phyloP scores from a whole-genome alignment of 2,888 invertebrate genomes.

The Carterocephalus palaemon region DNA sequence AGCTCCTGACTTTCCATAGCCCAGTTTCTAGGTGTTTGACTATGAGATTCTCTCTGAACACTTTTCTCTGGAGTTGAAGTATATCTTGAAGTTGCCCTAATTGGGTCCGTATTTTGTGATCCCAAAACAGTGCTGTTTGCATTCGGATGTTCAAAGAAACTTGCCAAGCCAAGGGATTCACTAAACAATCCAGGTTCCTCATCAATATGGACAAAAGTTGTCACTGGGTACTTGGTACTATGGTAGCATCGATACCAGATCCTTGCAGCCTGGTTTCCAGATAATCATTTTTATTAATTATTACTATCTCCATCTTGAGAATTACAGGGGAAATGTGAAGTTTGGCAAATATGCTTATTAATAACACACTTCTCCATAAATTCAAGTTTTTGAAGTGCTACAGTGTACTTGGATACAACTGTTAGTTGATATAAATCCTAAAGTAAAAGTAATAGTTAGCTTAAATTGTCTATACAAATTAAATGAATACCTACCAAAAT shows the following conservation, averaged over 20 bases:
- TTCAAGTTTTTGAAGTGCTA: conserved; percentile 59
- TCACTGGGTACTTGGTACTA: conserved; percentile 59
- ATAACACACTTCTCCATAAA: conserved; percentile 56
- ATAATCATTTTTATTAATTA: conserved; percentile 47
- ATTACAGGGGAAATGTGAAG: conserved; percentile 45
- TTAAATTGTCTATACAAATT: conserved; percentile 7
- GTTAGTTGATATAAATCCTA: conserved; percentile 51
- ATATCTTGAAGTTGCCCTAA: conserved; percentile 9
- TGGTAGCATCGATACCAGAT: conserved; percentile 71
- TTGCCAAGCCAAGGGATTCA: conserved; percentile 28
- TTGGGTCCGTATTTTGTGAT: conserved; percentile 2
- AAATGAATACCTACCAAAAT: not conserved
- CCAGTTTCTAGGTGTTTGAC: conserved; percentile 1
- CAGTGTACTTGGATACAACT: conserved; percentile 49
- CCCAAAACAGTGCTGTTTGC: conserved; percentile 32
- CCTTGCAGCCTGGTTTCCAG: conserved; percentile 59
- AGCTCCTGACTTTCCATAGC: conserved; percentile 1
- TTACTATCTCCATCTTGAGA: conserved; percentile 29
- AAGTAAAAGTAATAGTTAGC: conserved; percentile 33
- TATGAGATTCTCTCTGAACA: conserved; percentile 19
- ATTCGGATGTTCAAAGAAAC: conserved; percentile 30
- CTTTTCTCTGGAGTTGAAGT: conserved; percentile 13
- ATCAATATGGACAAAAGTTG: conserved; percentile 62
- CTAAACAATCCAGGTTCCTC: conserved; percentile 39
- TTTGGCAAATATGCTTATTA: conserved; percentile 40